Conservation (phyloP, 1,140 invertebrate genomes). For the Heliconius eleuchia region DNA sequence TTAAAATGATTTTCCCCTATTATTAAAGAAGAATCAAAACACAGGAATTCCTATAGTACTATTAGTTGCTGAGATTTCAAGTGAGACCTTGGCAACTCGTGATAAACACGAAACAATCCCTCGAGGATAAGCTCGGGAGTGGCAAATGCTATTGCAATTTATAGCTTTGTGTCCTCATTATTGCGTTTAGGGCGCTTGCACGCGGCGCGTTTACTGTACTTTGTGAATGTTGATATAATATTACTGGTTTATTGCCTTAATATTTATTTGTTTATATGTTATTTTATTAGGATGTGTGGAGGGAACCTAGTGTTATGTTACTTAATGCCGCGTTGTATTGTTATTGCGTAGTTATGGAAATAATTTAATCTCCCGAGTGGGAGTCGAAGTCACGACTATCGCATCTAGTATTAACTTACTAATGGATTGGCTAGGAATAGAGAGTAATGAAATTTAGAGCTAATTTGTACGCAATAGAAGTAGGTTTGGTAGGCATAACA, state of each 20-base stretch:
- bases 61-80: background rate
- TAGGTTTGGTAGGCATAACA: no score
- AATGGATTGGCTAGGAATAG: no score
- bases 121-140: conserved; percentile 22
- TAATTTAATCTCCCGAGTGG: no score
- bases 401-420: no score
- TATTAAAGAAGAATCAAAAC: background rate
- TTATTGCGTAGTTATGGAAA: no score
- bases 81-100: background rate
- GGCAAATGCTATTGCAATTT: conserved; percentile 37
- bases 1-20: no score
- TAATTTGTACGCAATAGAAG: no score
- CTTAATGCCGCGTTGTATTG: no score
- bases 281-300: no score
- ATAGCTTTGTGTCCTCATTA: conserved; percentile 36
- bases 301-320: no score
- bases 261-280: background rate
- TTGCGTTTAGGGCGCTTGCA: conserved; percentile 23
- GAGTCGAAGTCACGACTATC: no score
- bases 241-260: conserved; percentile 3
- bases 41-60: background rate
- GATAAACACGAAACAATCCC: background rate
- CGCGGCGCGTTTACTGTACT: background rate
- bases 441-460: no score
- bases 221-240: background rate